Base-by-base conservation (phyloP, 2,888 invertebrate species). In the Mimachlamys varia region DNA sequence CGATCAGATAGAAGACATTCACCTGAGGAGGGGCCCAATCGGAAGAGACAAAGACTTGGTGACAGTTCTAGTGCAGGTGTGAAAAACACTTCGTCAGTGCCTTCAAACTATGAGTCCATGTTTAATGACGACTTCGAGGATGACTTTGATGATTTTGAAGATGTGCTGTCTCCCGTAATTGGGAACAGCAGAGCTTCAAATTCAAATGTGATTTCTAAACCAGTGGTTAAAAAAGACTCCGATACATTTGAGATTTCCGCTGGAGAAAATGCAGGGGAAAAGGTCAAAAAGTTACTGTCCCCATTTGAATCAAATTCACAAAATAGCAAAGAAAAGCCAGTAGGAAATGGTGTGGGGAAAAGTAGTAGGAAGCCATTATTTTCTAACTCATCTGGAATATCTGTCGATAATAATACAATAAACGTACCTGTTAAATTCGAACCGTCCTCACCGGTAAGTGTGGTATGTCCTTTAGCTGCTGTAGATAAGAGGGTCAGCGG, bases 91-190 rank as follows among this genome's bases (percentile, higher is more conserved):
- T 37, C 37, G 49, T 27, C 38, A 88, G 89, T 87, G 88, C 90
- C 87, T 17, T 89, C 88, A 19, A 91, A 91, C 22, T 87, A 92
- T 89, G 92, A 88, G 55, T 89, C 92, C 49, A 92, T 93, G 58
- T 92, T 93, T 91, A 93, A 94, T 90, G 93, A 94, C 89, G 94
- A 94, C 87, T 92, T 93, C 91, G 94, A 92, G 58, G 89, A 91
- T 87, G 92, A 92, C n/a, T 88, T 92, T 88, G 92, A 92, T 89
- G 89, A 91, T 55, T 90, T 90, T 88, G 91, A 13, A 12, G 76
- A 90, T 27, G 27, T 90, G 37, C 15, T 49, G 53, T n/a, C 90
- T 55, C 27, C 33, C 53, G n/a, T 88, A 27, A 22, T 27, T 33
- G 33, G 0, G 27, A 76, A 33, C 13, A 76, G 27, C 27, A 12